Conservation (phyloP, 1,140 invertebrate species). For the Gonatopus flavifemur region DNA sequence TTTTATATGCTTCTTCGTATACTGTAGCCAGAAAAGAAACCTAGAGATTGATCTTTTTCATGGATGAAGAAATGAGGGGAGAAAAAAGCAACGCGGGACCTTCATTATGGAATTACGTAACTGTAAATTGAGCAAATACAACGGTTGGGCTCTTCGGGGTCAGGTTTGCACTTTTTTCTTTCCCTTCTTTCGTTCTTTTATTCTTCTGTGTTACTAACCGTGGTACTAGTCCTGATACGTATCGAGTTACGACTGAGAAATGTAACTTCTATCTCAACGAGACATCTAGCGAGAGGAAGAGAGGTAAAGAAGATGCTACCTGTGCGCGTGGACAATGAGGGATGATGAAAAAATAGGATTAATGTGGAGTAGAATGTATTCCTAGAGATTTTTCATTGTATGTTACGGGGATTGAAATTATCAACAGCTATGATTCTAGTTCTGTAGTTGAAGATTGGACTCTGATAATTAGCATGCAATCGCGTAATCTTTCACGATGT, state of each 20-base stretch:
- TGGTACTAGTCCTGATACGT: slow-evolving; percentile 28
- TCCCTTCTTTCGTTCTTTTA: slow-evolving; percentile 12
- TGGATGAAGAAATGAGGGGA: slow-evolving; percentile 4
- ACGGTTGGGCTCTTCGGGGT: slow-evolving; percentile 27
- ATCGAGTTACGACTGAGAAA: slow-evolving; percentile 36
- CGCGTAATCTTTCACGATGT: no score
- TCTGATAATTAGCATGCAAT: no score
- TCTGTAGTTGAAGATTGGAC: no score
- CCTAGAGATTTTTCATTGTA: no score
- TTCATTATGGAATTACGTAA: slow-evolving; percentile 54
- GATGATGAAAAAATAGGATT: no score
- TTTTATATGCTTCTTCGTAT: no score
- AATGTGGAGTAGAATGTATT: no score
- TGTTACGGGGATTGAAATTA: no score
- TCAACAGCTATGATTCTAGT: no score
- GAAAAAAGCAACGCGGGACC: slow-evolving; percentile 29
- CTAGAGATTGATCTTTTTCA: slow-evolving; percentile 28
- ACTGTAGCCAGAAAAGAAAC: slow-evolving; percentile 16
- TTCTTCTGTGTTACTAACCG: slow-evolving; percentile 15
- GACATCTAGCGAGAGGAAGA: slow-evolving; percentile 40
- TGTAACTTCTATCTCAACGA: slow-evolving; percentile 45
- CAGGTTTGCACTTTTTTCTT: slow-evolving; percentile 39
- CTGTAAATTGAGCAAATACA: slow-evolving; percentile 58
- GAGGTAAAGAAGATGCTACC: background rate
- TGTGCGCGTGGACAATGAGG: no score